Evolutionary conservation across 2,888 invertebrate genomes (phyloP), one percentile per base, ranked within the genome.

Genomic region (Aquatica leii): DNA sequence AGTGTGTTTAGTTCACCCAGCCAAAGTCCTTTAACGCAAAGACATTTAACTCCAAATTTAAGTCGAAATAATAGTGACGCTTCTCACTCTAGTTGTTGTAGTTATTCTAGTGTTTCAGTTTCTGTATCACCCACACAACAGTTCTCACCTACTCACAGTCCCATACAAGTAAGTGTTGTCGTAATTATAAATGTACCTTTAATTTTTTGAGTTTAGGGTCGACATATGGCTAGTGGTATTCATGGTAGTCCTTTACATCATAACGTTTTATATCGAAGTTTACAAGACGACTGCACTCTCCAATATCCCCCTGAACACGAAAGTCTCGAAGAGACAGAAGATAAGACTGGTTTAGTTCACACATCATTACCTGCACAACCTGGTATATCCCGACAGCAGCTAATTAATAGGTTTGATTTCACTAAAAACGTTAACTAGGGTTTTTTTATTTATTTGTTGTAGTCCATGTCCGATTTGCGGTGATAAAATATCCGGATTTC

Each of bases 401-500:
- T 95, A 5, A 95, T 95, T 70, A 94, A 94, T 80, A 88, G 88
- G 88, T 87, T 72, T 12, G 6, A 6, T 24, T 24, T 24, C 6
- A 24, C 24, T 46, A 52, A 12, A 12, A 35, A 54, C 14, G 31
- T 24, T 53, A 21, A n/a, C 58, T 59, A 51, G 21, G 48, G 46
- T 66, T 62, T 66, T 24, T 74, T 24, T 24, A 6, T 24, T 24
- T 35, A 12, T 34, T 37, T 17, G 3, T 76, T 80, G 4, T 80
- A 95, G 95, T 72, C 96, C 96, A 0, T 97, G 97, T 77, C 96
- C 97, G 11, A 95, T 97, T 59, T 97, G 97, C 81, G 95, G 95
- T 1, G 97, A 97, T 82, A 94, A 95, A 80, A 96, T 96, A 78
- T 95, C 95, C 72, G 96, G 98, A 21, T 98, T 97, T 83, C 98